phyloP scores from a whole-genome alignment of 2,797 vertebrate species.

The Odontamblyopus rebecca region DNA sequence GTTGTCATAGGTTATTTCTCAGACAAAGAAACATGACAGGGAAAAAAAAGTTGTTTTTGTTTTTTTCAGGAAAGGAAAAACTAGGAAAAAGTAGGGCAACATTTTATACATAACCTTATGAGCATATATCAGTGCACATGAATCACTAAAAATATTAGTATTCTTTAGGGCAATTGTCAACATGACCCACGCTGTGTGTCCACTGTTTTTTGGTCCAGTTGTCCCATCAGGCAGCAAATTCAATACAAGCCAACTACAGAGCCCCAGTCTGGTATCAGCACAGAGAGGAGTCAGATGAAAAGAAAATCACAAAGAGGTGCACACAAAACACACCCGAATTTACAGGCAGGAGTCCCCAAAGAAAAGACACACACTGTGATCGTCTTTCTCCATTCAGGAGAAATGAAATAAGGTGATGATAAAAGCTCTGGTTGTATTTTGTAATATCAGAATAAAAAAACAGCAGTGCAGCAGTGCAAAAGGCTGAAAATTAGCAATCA shows the following conservation, averaged over 20 bases:
- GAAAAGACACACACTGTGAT: not conserved
- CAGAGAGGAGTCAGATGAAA: constrained; percentile 20
- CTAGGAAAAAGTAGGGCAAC: not conserved
- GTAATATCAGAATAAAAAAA: not conserved
- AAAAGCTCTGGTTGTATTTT: not conserved
- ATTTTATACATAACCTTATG: not conserved
- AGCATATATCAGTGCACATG: not conserved
- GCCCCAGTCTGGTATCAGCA: constrained; percentile 17
- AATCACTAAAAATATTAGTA: constrained; percentile 10
- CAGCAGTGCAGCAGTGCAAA: not conserved
- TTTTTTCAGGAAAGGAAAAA: too few species aligned
- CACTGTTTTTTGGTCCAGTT: constrained; percentile 26
- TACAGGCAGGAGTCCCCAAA: constrained; percentile 1
- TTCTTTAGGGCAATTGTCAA: constrained; percentile 11
- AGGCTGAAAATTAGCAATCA: not conserved
- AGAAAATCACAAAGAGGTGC: constrained; percentile 11
- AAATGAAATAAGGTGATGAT: not conserved
- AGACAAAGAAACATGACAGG: not conserved
- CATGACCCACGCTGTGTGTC: constrained; percentile 11
- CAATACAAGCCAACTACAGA: constrained; percentile 26
- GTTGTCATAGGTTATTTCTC: not conserved
- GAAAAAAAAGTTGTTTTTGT: too few species aligned
- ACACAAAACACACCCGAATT: constrained; percentile 8
- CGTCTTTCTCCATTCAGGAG: not conserved
- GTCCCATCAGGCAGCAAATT: constrained; percentile 34